phyloP scores from a whole-genome alignment of 53 echinoderm and acorn worm species.

The Echinometra lucunter region DNA sequence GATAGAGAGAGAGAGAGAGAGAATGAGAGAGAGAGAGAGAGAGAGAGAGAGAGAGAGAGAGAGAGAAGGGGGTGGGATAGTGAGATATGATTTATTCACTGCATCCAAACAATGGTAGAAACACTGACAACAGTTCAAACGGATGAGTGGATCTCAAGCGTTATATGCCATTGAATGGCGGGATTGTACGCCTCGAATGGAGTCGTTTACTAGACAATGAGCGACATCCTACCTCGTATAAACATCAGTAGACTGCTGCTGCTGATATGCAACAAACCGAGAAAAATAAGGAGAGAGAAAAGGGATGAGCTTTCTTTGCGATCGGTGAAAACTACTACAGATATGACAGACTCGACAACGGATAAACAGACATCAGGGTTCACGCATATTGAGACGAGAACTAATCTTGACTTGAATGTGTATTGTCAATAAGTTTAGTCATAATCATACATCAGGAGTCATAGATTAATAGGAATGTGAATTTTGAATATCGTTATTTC shows the following conservation, averaged over 20 bases:
- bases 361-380: not conserved
- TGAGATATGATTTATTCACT: constrained; percentile 51
- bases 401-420: not conserved
- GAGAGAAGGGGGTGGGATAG: not conserved
- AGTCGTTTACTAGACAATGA: constrained; percentile 50
- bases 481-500: too few relatives aligned
- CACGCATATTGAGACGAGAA: not conserved
- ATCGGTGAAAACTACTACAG: not conserved
- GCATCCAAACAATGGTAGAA: constrained; percentile 2
- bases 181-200: not conserved
- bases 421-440: not conserved
- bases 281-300: not conserved
- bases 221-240: constrained; percentile 8
- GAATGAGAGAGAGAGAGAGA: not conserved
- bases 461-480: not conserved
- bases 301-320: not conserved
- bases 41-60: not conserved
- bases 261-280: not conserved
- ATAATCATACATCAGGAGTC: not conserved
- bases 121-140: constrained; percentile 59
- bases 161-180: not conserved
- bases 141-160: constrained; percentile 29
- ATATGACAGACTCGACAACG: not conserved
- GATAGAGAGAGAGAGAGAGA: not conserved
- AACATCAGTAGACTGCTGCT: not conserved